phyloP scores from a whole-genome alignment of 2,888 invertebrate species.

The Agrotis segetum region DNA sequence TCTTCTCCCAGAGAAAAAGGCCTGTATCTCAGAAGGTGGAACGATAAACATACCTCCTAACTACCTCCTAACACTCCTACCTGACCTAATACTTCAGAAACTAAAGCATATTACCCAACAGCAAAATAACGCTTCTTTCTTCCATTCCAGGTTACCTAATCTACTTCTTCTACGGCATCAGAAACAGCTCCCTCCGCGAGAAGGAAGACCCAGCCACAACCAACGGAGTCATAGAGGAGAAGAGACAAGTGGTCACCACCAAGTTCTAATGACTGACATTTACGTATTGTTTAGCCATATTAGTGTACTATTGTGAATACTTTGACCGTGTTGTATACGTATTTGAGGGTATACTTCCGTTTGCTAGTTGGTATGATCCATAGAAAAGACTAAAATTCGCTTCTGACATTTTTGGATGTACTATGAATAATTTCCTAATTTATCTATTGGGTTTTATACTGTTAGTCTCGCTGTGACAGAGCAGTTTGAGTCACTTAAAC shows the following conservation, averaged over 20 bases:
- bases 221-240: slow-evolving; percentile 68
- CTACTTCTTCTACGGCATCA: slow-evolving; percentile 96
- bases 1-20: too few species aligned
- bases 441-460: neutral
- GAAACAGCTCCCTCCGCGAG: slow-evolving; percentile 93
- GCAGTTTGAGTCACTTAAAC: neutral
- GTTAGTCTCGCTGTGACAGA: neutral
- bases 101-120: neutral
- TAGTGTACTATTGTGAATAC: slow-evolving; percentile 44
- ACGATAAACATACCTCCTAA: too few species aligned
- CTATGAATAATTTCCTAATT: neutral
- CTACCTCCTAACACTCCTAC: too few species aligned
- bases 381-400: neutral
- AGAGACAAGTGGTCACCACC: slow-evolving; percentile 76
- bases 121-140: neutral
- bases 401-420: slow-evolving; percentile 5
- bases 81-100: too few species aligned
- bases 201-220: slow-evolving; percentile 38
- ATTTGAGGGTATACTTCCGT: neutral
- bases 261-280: slow-evolving; percentile 75
- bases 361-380: neutral
- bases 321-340: slow-evolving; percentile 7
- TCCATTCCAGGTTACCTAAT: slow-evolving; percentile 93
- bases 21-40: too few species aligned
- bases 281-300: slow-evolving; percentile 51